Percentiles rank a stretch among this genome's conserved stretches.
phyloP scores from a whole-genome alignment of 1,140 invertebrate genomes.

The Scaptodrosophila lebanonensis region DNA sequence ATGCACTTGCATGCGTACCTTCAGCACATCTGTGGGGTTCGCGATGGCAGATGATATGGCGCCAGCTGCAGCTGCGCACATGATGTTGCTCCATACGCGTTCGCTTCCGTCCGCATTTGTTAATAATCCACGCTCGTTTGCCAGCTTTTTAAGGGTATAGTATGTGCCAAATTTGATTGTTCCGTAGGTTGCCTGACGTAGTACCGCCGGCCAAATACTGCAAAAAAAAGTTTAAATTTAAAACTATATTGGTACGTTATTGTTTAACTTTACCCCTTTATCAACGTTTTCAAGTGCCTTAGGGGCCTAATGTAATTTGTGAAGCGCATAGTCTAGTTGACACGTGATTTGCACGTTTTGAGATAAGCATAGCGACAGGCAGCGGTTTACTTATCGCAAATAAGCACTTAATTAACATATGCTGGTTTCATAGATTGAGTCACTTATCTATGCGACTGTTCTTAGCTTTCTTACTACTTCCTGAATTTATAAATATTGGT shows the following conservation, averaged over 20 bases:
- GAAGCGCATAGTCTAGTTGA: too few species aligned
- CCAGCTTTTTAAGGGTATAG: constrained; percentile 89
- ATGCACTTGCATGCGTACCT: constrained; percentile 94
- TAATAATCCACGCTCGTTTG: constrained; percentile 79
- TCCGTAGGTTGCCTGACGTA: constrained; percentile 96
- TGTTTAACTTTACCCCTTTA: background rate
- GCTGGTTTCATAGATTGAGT: too few species aligned
- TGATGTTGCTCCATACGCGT: constrained; percentile 87
- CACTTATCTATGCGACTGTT: too few species aligned
- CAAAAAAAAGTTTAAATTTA: constrained; percentile 1
- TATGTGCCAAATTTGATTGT: constrained; percentile 98
- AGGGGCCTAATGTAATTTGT: background rate
- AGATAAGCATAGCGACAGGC: constrained; percentile 31
- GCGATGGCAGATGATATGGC: constrained; percentile 96
- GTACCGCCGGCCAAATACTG: constrained; percentile 93
- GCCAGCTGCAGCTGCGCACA: constrained; percentile 89
- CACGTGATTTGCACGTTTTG: constrained; percentile 45
- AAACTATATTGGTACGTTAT: background rate
- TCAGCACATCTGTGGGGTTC: constrained; percentile 98
- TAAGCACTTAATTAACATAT: too few species aligned
- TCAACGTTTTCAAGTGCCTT: constrained; percentile 12
- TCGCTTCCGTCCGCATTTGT: constrained; percentile 81
- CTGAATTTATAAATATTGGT: too few species aligned
- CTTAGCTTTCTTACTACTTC: too few species aligned
- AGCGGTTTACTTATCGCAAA: constrained; percentile 45